phyloP scores from a whole-genome alignment of 2,113 vertebrate species.

The Corythoichthys intestinalis region DNA sequence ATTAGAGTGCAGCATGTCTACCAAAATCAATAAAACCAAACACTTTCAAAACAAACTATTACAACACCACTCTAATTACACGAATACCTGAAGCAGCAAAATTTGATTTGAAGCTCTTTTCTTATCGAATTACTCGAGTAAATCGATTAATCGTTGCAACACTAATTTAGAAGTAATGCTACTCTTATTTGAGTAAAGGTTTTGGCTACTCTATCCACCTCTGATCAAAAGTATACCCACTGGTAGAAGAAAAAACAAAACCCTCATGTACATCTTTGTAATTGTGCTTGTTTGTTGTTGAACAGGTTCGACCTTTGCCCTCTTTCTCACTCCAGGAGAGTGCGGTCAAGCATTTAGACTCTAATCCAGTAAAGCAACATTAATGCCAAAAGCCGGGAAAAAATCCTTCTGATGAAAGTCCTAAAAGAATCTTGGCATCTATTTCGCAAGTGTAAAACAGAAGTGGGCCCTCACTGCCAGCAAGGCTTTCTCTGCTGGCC shows the following conservation, averaged over 20 bases:
- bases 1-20: no score
- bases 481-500: background rate
- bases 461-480: background rate
- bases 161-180: no score
- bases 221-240: background rate
- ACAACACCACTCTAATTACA: no score
- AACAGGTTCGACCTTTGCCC: conserved; percentile 9
- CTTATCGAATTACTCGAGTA: no score
- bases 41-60: no score
- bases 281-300: conserved; percentile 1
- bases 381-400: conserved; percentile 24
- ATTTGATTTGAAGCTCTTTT: no score
- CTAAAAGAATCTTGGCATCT: conserved; percentile 25
- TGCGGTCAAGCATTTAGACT: conserved; percentile 42
- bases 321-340: conserved; percentile 1
- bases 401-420: conserved; percentile 40
- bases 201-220: no score
- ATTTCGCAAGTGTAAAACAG: conserved; percentile 27
- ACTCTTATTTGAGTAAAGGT: no score
- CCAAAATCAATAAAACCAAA: no score
- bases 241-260: conserved; percentile 1
- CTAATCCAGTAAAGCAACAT: conserved; percentile 45
- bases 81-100: no score
- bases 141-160: no score
- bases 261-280: background rate